These are phyloP conservation scores for Theristus sp. DNA, from an alignment of 2,888 invertebrate genomes.

Conservation along the genomic window DNA sequence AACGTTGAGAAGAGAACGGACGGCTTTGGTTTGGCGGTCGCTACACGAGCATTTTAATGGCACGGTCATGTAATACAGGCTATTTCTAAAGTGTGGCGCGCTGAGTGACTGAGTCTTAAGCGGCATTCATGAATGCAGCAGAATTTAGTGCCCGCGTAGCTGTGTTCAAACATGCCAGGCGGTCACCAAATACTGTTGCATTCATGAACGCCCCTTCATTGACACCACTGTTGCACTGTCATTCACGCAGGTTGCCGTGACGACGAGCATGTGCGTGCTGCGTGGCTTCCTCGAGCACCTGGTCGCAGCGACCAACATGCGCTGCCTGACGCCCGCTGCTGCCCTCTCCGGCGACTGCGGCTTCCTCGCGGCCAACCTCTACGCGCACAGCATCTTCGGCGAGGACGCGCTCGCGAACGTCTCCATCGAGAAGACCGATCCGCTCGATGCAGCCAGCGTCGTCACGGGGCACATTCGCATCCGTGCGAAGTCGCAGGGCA, in stretches of 20 bases:
- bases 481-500: constrained; percentile 90
- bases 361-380: constrained; percentile 98
- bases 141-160: too few species aligned
- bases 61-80: too few species aligned
- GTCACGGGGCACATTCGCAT: constrained; percentile 94
- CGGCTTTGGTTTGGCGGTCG: too few species aligned
- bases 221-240: background rate
- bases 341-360: constrained; percentile 65
- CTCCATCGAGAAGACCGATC: constrained; percentile 64
- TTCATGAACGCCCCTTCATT: too few species aligned
- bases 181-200: too few species aligned
- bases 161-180: too few species aligned
- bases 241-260: constrained; percentile 50
- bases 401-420: constrained; percentile 97
- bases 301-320: constrained; percentile 90
- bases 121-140: too few species aligned
- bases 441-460: constrained; percentile 45
- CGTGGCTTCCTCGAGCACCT: constrained; percentile 79
- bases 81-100: too few species aligned
- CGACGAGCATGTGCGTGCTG: constrained; percentile 72
- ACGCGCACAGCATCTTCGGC: constrained; percentile 57
- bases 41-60: too few species aligned
- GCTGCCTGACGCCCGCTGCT: constrained; percentile 77
- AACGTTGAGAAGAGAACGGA: too few species aligned
- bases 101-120: too few species aligned